These are phyloP conservation scores for Microtus richardsoni DNA, from an alignment of 2,113 vertebrate genomes.

Conservation along the genomic window DNA sequence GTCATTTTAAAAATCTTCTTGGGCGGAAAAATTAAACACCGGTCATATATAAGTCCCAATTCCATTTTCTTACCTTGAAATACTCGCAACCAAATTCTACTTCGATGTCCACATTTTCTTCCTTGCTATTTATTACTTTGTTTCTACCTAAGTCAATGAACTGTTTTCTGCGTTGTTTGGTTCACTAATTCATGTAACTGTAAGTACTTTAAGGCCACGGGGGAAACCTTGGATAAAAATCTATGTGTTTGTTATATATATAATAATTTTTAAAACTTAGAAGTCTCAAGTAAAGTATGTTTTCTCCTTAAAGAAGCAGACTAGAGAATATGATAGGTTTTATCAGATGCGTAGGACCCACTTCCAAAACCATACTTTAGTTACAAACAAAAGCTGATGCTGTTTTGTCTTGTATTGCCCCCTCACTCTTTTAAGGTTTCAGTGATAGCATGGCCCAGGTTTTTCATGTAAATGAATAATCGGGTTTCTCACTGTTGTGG, in stretches of 20 bases:
- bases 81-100: background rate
- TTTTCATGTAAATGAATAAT: background rate
- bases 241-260: background rate
- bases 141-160: background rate
- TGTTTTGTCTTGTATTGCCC: background rate
- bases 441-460: background rate
- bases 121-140: background rate
- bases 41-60: background rate
- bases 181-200: background rate
- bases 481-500: background rate
- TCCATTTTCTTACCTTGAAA: background rate
- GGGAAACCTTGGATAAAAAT: background rate
- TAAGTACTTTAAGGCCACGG: background rate
- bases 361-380: background rate
- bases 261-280: conserved; percentile 22
- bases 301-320: background rate
- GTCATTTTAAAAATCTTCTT: background rate
- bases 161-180: background rate
- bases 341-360: background rate
- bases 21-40: background rate
- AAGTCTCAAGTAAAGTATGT: background rate
- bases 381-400: conserved; percentile 14
- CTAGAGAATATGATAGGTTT: background rate
- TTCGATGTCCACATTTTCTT: background rate
- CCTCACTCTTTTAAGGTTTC: background rate